Base-by-base conservation (phyloP, 2,113 vertebrate species). In the Delphinus delphis region DNA sequence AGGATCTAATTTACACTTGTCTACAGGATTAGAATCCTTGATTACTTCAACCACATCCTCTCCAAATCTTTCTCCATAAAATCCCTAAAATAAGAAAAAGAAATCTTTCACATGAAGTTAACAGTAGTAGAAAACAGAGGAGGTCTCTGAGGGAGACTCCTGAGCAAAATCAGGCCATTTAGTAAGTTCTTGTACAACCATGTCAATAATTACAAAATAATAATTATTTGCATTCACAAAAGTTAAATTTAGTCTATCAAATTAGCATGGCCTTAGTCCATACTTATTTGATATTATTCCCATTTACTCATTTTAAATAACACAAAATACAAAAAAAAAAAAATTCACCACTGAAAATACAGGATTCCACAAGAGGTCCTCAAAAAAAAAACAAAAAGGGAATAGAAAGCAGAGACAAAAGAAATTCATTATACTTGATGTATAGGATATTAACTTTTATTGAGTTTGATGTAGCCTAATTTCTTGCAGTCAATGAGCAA, bases 11-110 rank as follows among this genome's bases (percentile, higher is more conserved):
- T 99, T 99, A 98, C 99, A 99, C 98, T 99, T 99, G 98, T 99
- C 99, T 97, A 99, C 99, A 9, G 99, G 99, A 98, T 99, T 99
- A 44, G 99, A 99, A 97, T 99, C 99, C 95, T 99, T 99, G 96
- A 99, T 99, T 83, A 99, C 99, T 98, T 99, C 99, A 12, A 99
- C 99, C 74, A 99, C 99, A 92, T 99, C 99, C 97, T 99, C 99
- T 94, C 99, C 99, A 98, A 99, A 99, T 17, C 99, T 98, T 96
- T 99, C 99, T 86, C 99, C 99, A 7, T 99, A 99, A 98, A 99
- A 99, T 58, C 99, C 99, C 99, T 99, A 97, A 38, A 96, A 97
- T n/a, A 44, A 98, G 97, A 98, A 95, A 80, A 88, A 71, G 2
- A 65, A 88, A 83, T 41, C 81, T 77, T 95, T 96, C 81, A 96